A percentile compares a stretch with the other conserved stretches of the same genome.
phyloP scores from a whole-genome alignment of 2,797 vertebrate genomes.

The Coregonus ussuriensis region DNA sequence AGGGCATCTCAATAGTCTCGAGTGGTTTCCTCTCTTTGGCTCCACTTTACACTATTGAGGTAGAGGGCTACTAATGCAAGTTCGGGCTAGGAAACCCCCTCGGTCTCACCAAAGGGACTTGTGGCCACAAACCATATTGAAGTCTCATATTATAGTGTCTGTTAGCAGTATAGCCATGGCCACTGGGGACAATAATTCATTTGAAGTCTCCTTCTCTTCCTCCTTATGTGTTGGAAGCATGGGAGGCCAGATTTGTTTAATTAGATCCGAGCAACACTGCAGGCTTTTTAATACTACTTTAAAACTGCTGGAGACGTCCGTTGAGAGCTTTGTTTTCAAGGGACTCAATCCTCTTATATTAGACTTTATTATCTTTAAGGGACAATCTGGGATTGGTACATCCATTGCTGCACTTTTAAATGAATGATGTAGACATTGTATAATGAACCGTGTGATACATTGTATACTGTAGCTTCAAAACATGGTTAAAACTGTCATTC shows the following conservation, averaged over 20 bases:
- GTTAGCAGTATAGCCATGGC: neutral
- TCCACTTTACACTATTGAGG: neutral
- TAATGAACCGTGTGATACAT: too few relatives aligned
- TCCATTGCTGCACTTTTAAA: too few relatives aligned
- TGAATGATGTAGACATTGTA: too few relatives aligned
- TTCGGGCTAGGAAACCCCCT: neutral
- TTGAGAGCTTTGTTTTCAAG: slow-evolving; percentile 8
- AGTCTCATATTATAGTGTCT: neutral
- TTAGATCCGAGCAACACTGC: slow-evolving; percentile 59
- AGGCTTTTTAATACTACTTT: slow-evolving; percentile 50
- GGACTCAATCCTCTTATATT: neutral
- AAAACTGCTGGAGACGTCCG: slow-evolving; percentile 17
- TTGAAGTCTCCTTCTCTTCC: neutral
- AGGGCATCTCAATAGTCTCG: neutral
- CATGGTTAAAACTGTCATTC: too few relatives aligned
- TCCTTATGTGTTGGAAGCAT: neutral
- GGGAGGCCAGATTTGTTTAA: slow-evolving; percentile 51
- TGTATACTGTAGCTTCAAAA: too few relatives aligned
- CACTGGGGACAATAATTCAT: slow-evolving; percentile 1
- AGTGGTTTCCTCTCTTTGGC: neutral
- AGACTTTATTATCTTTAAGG: neutral
- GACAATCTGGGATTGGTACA: neutral
- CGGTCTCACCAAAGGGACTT: neutral
- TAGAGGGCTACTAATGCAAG: neutral
- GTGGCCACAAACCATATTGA: neutral